These are phyloP conservation scores for Tenthredo livida DNA, from an alignment of 2,888 invertebrate species.

Conservation along the genomic window DNA sequence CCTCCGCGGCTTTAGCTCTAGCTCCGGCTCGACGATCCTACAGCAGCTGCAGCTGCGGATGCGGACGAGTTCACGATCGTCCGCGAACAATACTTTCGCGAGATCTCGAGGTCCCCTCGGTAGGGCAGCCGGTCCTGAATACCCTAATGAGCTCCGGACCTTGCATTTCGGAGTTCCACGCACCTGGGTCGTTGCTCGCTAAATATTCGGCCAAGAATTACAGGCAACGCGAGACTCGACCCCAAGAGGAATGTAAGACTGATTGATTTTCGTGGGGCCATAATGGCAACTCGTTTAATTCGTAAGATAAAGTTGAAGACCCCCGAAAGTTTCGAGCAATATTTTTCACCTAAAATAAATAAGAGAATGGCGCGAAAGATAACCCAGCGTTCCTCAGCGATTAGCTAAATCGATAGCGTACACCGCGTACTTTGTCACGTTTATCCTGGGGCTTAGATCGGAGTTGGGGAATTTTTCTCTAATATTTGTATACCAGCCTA, in stretches of 20 bases:
- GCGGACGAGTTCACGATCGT: neutral
- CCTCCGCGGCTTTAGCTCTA: neutral
- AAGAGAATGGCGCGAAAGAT: neutral
- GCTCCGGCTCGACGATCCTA: neutral
- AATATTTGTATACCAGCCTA: neutral
- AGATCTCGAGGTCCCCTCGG: neutral
- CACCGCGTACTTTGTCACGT: neutral
- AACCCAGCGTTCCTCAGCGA: neutral
- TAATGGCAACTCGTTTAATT: neutral
- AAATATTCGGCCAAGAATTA: neutral
- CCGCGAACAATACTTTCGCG: neutral
- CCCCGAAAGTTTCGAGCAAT: neutral
- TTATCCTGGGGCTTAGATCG: neutral
- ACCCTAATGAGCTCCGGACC: constrained; percentile 15
- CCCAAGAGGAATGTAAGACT: neutral
- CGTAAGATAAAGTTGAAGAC: neutral
- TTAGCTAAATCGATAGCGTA: neutral
- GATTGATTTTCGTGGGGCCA: neutral
- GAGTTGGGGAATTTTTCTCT: neutral
- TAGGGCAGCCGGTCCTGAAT: constrained; percentile 17
- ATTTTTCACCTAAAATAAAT: neutral
- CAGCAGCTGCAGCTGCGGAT: neutral
- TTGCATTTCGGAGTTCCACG: neutral
- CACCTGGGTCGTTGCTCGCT: constrained; percentile 37
- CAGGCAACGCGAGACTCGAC: neutral